Evolutionary conservation across 2,797 vertebrate species (phyloP).

Genomic region (Tympanoctomys barrerae): DNA sequence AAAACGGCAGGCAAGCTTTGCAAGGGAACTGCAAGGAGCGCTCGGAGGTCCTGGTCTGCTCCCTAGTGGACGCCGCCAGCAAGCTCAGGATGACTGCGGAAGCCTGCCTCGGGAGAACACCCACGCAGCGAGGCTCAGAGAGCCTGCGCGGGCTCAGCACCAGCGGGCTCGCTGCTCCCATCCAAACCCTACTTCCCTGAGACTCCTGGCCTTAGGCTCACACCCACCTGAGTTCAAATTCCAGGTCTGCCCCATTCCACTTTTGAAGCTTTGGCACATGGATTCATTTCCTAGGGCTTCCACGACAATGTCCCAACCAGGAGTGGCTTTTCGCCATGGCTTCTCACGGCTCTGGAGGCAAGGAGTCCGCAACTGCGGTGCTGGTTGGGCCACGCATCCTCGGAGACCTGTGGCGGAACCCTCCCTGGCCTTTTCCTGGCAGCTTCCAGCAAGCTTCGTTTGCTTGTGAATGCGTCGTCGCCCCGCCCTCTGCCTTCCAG

Average conservation of each 20-base stretch:
- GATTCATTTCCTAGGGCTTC: too few species aligned
- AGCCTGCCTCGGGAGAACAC: accelerated
- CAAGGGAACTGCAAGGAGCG: neutral
- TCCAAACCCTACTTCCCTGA: neutral
- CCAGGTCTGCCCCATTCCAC: neutral
- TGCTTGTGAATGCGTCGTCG: accelerated
- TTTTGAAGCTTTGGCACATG: neutral
- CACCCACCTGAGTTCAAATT: neutral
- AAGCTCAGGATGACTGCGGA: neutral
- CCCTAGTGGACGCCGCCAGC: constrained; percentile 53
- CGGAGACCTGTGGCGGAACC: neutral
- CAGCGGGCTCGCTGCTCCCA: neutral
- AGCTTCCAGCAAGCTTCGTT: neutral
- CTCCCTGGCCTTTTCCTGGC: neutral
- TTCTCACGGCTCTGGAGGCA: neutral
- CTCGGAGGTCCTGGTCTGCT: constrained; percentile 56
- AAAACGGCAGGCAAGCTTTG: neutral
- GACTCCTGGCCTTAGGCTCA: neutral
- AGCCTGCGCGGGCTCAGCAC: neutral
- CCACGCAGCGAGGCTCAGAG: accelerated
- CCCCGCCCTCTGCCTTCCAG: accelerated
- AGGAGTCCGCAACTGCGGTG: neutral
- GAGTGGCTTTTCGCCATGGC: neutral
- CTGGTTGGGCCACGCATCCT: neutral
- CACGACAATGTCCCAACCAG: neutral